Percentiles rank a stretch among this genome's conserved stretches.
Conservation (phyloP, 2,888 invertebrate species). For the Ectemnius continuus region DNA sequence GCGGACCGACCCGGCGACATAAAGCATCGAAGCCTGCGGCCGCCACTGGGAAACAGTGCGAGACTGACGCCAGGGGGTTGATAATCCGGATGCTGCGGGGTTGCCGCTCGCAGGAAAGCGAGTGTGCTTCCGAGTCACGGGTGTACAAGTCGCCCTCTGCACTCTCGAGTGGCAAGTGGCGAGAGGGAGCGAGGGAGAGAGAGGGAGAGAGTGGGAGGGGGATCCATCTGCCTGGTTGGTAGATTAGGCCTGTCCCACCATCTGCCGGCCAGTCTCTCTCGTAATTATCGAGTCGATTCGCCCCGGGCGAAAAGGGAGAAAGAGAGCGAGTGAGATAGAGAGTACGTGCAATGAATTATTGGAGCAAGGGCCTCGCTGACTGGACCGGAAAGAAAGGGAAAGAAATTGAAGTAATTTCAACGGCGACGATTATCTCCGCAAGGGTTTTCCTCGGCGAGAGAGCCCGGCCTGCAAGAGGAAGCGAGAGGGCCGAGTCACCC, state of each 20-base stretch:
- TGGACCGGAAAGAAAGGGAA: slow-evolving; percentile 3
- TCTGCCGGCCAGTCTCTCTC: not conserved
- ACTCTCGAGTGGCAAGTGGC: not conserved
- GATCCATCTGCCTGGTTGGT: not conserved
- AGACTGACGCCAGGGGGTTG: no score
- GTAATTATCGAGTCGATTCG: not conserved
- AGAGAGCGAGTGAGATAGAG: not conserved
- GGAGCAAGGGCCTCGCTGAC: slow-evolving; percentile 4
- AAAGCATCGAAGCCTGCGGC: no score
- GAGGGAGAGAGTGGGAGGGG: slow-evolving; percentile 11
- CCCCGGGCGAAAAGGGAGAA: not conserved
- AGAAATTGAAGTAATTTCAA: slow-evolving; percentile 40
- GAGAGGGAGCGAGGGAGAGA: slow-evolving; percentile 17
- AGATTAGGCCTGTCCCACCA: not conserved
- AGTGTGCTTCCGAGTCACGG: no score
- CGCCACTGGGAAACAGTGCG: no score
- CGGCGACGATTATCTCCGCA: slow-evolving; percentile 40
- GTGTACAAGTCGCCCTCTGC: not conserved
- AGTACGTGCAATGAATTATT: not conserved
- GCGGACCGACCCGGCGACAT: no score
- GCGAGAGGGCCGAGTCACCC: slow-evolving; percentile 21
- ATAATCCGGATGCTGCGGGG: no score
- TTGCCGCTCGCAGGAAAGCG: no score
- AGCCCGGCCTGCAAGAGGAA: not conserved
- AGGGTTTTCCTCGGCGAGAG: slow-evolving; percentile 21